Base-by-base conservation (phyloP, 2,113 vertebrate genomes). In the Actenoides hombroni region DNA sequence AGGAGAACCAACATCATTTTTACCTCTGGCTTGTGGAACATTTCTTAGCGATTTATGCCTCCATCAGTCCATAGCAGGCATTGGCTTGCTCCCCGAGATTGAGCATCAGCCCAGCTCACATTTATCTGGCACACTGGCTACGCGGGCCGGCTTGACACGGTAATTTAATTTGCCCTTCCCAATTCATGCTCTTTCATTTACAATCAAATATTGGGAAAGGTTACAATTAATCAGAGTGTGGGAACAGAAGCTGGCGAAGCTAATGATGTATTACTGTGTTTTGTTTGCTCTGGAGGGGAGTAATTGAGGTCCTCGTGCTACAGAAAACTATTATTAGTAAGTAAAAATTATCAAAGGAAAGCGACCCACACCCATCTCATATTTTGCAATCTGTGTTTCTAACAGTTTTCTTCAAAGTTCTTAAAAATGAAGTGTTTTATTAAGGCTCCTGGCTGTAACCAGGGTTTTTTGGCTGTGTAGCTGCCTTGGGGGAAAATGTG, bases 81-180 rank as follows among this genome's bases (percentile, higher is more conserved):
- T 86, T 77, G 82, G 61, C 86, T 89, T 94, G 74, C 94, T 92
- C 37, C 86, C 83, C 2, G 6, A 84, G 92, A 67, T 25, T 15
- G 88, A 91, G 16, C 65, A 67, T 57, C 77, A 79, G 80, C 57
- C 77, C 48, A 39, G 64, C 83, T 96, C 92, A 5, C 94, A 79
- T 94, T 92, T 79, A n/a, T 95, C 92, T 91, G 67, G 8, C 82
- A 49, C 28, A 9, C 83, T 53, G 90, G 92, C 95, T 94, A 16
- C 20, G 86, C 80, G 48, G 42, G 83, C 86, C 94, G 75, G 28
- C 63, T 85, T 87, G 93, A 81, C 95, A 74, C 14, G 0, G 83
- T 95, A 94, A 95, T 96, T 94, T 69, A 83, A 94, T 96, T 95
- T 91, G 86, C 59, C 69, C 88, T 88, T 90, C 86, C 75, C 83